A percentile compares a stretch with the other conserved stretches of the same genome.
Conservation (phyloP, 2,113 vertebrate genomes). For the Dromaius novaehollandiae region DNA sequence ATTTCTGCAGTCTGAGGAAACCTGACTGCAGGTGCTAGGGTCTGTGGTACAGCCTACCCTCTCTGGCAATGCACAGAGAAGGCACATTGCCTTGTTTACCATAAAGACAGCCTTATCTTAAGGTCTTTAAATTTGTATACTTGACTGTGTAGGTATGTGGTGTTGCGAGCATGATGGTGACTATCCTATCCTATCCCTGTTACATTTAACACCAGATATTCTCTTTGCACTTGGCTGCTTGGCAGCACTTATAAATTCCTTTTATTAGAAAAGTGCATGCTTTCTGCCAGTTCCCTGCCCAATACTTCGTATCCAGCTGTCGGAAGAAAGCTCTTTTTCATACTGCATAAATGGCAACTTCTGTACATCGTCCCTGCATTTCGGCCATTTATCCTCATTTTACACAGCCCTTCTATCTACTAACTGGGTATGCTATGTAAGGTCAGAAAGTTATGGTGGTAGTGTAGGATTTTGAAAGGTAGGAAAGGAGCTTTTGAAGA, state of each 20-base stretch:
- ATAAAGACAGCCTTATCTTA: background rate
- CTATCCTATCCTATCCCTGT: background rate
- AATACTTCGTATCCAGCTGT: background rate
- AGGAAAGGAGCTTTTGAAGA: background rate
- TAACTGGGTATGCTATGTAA: rapidly evolving
- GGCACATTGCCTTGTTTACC: background rate
- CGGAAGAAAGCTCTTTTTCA: background rate
- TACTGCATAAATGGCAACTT: background rate
- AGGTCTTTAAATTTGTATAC: background rate
- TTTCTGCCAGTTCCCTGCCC: background rate
- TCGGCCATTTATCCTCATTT: background rate
- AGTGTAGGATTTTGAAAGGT: background rate
- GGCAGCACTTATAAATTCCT: background rate
- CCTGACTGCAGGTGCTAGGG: too few species aligned
- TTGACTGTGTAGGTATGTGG: background rate
- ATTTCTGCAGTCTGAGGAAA: background rate
- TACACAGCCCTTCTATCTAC: background rate
- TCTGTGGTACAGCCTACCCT: background rate
- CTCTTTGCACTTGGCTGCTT: background rate
- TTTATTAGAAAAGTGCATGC: rapidly evolving
- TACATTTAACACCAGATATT: background rate
- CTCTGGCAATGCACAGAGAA: background rate
- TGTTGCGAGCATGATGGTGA: background rate
- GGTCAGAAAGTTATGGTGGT: background rate
- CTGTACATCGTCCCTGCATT: background rate